Evolutionary conservation across 2,797 vertebrate genomes (phyloP), one percentile per base, ranked within the genome.

Genomic region (Neostethus bicornis): DNA sequence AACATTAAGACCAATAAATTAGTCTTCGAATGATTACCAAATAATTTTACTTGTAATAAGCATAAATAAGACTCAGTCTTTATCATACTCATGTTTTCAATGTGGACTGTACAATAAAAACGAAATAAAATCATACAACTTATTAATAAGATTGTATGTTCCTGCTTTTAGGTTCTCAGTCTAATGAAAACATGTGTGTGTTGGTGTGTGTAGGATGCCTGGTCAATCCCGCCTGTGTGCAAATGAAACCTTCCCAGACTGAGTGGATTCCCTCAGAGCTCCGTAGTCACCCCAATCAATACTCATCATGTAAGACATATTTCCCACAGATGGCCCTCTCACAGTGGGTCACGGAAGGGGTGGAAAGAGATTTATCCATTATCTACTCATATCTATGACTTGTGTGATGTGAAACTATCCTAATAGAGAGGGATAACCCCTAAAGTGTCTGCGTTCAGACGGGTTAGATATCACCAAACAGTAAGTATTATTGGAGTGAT

Each of bases 301-400:
- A 85, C 75, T 84, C 78, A 89, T 89, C 86, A 85, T 84, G 80
- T 84, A 73, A 71, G 79, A 87, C 79, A 81, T 80, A 83, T 86
- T 85, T 85, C 76, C 82, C 52, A 55, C 63, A 68, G 80, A 68
- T 71, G 71, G 55, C 64, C 70, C 39, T 60, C 48, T 71, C 55
- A 25, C 45, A 10, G 51, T 16, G 7, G 80, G 78, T 82, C 80
- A 70, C 10, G 28, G 62, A 35, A 54, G 62, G 49, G 53, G 75
- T 68, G 49, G 13, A 56, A 43, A 20, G 53, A 52, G 67, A 71
- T 79, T 74, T 62, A 72, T 70, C 59, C 46, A 48, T 70, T 65
- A 75, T 46, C 61, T 29, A 0, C 7, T 8, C 12, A 67, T 63
- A 55, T 73, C 45, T 37, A 38, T 61, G 58, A 70, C 65, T 61